Percentiles rank a stretch among this genome's conserved stretches.
phyloP scores from a whole-genome alignment of 2,888 invertebrate genomes.

The Aleiodes testaceus region DNA sequence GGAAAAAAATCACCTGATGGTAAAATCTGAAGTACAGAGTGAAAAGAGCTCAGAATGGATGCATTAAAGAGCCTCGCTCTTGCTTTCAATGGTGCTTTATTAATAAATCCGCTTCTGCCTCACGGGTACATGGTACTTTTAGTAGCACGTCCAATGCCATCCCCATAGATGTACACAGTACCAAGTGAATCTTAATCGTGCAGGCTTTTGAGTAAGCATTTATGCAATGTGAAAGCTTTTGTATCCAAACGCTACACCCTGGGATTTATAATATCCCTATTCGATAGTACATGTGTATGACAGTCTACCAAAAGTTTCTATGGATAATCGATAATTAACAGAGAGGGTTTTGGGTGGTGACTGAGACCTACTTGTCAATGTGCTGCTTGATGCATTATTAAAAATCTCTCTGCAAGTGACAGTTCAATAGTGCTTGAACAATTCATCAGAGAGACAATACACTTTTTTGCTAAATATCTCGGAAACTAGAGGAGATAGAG shows the following conservation, averaged over 20 bases:
- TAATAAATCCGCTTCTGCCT: conserved; percentile 43
- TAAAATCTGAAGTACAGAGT: no score
- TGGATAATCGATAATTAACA: conserved; percentile 19
- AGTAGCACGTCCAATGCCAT: conserved; percentile 3
- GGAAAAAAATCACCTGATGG: no score
- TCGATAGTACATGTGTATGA: conserved; percentile 10
- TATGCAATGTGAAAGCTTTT: conserved; percentile 17
- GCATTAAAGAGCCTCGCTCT: conserved; percentile 29
- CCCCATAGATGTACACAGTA: background rate
- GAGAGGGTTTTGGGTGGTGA: no score
- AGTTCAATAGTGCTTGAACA: no score
- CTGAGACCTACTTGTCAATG: no score
- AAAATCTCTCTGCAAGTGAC: no score
- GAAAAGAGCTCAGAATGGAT: background rate
- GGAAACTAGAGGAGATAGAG: no score
- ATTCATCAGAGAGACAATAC: no score
- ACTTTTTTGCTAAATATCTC: no score
- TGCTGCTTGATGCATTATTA: no score
- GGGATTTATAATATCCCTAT: conserved; percentile 6
- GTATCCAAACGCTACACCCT: conserved; percentile 1
- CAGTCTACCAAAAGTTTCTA: conserved; percentile 13
- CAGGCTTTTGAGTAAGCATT: conserved; percentile 18
- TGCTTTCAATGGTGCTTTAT: conserved; percentile 43
- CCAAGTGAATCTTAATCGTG: conserved; percentile 21
- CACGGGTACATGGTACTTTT: conserved; percentile 19